Percentiles rank a stretch among this genome's conserved stretches.
These are phyloP conservation scores for Melanotaenia duboulayi DNA, from an alignment of 2,113 vertebrate species.

Conservation along the genomic window DNA sequence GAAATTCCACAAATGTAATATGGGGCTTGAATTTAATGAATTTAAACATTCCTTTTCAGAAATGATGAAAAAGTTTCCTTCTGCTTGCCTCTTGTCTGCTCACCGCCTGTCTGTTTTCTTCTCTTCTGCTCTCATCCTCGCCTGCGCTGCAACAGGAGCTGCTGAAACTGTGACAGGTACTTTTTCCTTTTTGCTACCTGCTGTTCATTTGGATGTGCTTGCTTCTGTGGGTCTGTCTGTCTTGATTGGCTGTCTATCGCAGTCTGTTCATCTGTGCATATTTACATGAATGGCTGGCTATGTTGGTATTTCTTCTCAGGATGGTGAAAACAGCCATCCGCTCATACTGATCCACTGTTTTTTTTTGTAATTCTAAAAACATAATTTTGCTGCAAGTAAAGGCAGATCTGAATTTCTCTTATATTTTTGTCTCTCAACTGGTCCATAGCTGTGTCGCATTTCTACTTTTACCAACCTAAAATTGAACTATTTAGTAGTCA, in stretches of 20 bases:
- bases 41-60: constrained; percentile 27
- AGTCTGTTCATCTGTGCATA: constrained; percentile 69
- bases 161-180: constrained; percentile 85
- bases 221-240: constrained; percentile 60
- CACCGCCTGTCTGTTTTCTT: constrained; percentile 64
- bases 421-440: constrained; percentile 17
- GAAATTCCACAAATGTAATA: constrained; percentile 47
- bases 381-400: constrained; percentile 37
- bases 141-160: constrained; percentile 79
- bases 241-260: constrained; percentile 64
- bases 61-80: constrained; percentile 33
- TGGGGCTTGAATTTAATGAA: constrained; percentile 50
- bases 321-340: constrained; percentile 21
- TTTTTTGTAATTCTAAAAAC: constrained; percentile 41
- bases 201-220: constrained; percentile 69
- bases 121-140: constrained; percentile 45
- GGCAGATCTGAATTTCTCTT: constrained; percentile 33
- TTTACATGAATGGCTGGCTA: constrained; percentile 63
- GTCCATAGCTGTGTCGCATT: constrained; percentile 6
- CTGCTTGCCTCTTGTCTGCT: constrained; percentile 61
- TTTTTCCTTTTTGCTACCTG: constrained; percentile 59
- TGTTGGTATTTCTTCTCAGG: constrained; percentile 42
- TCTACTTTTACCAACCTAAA: neutral
- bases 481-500: neutral
- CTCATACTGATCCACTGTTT: constrained; percentile 27